Evolutionary conservation across 2,888 invertebrate species (phyloP).

Genomic region (Molanna angustata): DNA sequence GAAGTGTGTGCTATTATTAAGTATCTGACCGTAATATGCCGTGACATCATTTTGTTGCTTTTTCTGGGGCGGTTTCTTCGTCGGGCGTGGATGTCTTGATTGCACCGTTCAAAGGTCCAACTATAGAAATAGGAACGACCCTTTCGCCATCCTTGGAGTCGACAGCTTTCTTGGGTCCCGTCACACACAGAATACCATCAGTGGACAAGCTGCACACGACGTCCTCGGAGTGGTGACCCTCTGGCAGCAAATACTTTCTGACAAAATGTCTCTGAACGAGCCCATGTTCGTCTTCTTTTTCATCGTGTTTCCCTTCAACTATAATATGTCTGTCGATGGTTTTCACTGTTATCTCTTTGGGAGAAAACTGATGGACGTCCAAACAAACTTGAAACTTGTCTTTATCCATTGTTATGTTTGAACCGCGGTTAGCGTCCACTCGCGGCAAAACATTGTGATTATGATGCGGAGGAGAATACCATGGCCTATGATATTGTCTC

Average conservation of each 20-base stretch:
- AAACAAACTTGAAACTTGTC: conserved; percentile 56
- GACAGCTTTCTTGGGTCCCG: conserved; percentile 56
- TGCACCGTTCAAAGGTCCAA: conserved; percentile 3
- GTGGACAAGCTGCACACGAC: conserved; percentile 71
- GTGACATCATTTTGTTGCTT: not conserved
- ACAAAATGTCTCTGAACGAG: conserved; percentile 71
- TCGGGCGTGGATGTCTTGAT: not conserved
- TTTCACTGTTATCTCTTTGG: conserved; percentile 67
- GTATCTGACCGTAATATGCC: too few species aligned
- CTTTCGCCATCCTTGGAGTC: conserved; percentile 41
- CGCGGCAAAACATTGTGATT: conserved; percentile 11
- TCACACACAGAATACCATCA: conserved; percentile 70
- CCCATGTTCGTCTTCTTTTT: conserved; percentile 71
- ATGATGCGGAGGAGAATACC: conserved; percentile 4
- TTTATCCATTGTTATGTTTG: conserved; percentile 30
- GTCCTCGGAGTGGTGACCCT: conserved; percentile 66
- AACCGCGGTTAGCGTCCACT: not conserved
- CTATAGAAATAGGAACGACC: conserved; percentile 1
- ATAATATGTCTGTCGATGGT: conserved; percentile 59
- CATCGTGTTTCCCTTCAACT: conserved; percentile 65
- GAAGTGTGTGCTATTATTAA: too few species aligned
- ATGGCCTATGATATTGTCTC: conserved; percentile 1
- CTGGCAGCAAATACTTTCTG: conserved; percentile 70
- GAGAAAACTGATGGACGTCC: conserved; percentile 67
- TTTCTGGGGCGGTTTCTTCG: not conserved